phyloP scores from a whole-genome alignment of 2,888 invertebrate species.

The Drosophila helvetica region DNA sequence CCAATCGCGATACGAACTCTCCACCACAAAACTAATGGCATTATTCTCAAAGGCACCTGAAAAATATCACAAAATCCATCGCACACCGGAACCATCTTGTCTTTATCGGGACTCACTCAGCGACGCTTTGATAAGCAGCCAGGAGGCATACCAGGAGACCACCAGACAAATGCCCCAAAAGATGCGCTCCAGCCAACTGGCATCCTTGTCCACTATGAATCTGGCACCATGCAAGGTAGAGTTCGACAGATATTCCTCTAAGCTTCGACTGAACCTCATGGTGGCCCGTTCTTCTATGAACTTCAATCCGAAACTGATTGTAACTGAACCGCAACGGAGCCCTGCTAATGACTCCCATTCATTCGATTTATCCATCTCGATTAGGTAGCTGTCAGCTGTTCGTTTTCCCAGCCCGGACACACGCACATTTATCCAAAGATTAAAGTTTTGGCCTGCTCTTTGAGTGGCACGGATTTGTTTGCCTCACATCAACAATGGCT shows the following conservation, averaged over 20 bases:
- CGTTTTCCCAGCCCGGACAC: conserved; percentile 47
- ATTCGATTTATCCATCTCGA: conserved; percentile 31
- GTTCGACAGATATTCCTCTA: conserved; percentile 87
- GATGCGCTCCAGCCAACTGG: conserved; percentile 86
- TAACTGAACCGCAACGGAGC: background rate
- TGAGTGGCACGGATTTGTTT: conserved; percentile 32
- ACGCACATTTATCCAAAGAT: conserved; percentile 53
- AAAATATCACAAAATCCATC: background rate
- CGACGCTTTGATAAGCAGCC: conserved; percentile 87
- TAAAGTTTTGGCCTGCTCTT: conserved; percentile 7
- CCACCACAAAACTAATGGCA: conserved; percentile 91
- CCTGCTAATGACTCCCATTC: background rate
- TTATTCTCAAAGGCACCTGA: conserved; percentile 86
- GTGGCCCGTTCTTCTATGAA: background rate
- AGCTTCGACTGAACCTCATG: conserved; percentile 58
- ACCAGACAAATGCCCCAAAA: conserved; percentile 88
- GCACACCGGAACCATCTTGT: too few relatives aligned
- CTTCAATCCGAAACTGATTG: conserved; percentile 33
- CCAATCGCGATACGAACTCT: conserved; percentile 90
- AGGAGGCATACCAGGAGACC: conserved; percentile 89
- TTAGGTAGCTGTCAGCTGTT: conserved; percentile 44
- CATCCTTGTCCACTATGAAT: conserved; percentile 87
- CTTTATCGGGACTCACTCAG: conserved; percentile 74
- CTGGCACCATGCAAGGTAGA: conserved; percentile 89
- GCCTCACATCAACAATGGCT: conserved; percentile 15